These are phyloP conservation scores for Hippocampus comes DNA, from an alignment of 2,113 vertebrate species.

Conservation along the genomic window DNA sequence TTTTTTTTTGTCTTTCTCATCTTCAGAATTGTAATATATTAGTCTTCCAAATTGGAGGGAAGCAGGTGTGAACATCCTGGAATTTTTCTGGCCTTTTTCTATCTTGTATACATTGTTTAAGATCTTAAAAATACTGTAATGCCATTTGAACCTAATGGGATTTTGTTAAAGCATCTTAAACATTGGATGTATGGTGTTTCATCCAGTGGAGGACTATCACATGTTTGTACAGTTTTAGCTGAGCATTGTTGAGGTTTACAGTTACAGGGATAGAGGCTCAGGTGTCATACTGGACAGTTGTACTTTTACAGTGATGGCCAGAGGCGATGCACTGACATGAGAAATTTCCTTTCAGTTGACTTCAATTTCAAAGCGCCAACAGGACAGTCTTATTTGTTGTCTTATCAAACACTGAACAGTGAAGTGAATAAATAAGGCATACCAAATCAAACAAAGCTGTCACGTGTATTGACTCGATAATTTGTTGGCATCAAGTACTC, in stretches of 20 bases:
- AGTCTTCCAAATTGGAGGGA: conserved; percentile 10
- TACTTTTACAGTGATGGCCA: conserved; percentile 30
- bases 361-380: not conserved
- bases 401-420: not conserved
- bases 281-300: conserved; percentile 38
- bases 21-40: conserved; percentile 1
- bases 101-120: not conserved
- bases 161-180: not conserved
- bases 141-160: conserved; percentile 9
- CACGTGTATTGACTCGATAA: too few relatives aligned
- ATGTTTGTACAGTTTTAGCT: conserved; percentile 31
- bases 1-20: not conserved
- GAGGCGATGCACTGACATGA: not conserved
- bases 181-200: not conserved
- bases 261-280: conserved; percentile 26
- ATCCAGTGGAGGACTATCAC: conserved; percentile 3
- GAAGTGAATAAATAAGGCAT: not conserved
- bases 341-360: not conserved
- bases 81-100: not conserved
- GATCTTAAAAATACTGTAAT: not conserved
- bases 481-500: too few relatives aligned
- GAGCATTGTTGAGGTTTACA: conserved; percentile 26
- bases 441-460: not conserved
- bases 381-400: not conserved
- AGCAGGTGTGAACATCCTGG: conserved; percentile 15